These are phyloP conservation scores for Pogoniulus pusillus DNA, from an alignment of 2,797 vertebrate genomes.

Conservation along the genomic window DNA sequence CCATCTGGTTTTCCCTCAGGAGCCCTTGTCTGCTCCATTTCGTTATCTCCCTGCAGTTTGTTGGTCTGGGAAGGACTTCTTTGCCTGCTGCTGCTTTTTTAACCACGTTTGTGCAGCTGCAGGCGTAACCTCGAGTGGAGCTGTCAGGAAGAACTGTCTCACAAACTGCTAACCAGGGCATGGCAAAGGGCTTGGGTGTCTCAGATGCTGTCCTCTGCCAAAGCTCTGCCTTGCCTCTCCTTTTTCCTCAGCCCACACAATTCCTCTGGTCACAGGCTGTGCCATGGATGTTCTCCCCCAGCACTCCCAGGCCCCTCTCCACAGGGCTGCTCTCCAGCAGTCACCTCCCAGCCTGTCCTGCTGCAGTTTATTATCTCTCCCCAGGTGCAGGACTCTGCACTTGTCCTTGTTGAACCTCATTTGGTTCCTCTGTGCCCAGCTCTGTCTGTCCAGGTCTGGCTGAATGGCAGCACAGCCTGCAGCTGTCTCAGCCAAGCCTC, in stretches of 20 bases:
- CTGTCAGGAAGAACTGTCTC: not conserved
- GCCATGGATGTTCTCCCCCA: too few species aligned
- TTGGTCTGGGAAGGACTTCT: not conserved
- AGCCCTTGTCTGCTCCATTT: not conserved
- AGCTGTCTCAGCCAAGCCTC: too few species aligned
- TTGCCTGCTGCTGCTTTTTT: not conserved
- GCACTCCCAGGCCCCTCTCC: too few species aligned
- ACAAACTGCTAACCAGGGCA: not conserved
- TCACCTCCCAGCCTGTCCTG: too few species aligned
- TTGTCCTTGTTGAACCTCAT: too few species aligned
- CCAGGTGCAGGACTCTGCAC: too few species aligned
- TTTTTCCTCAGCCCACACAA: not conserved
- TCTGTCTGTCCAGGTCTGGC: too few species aligned
- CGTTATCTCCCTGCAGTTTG: not conserved
- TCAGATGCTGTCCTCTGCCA: not conserved
- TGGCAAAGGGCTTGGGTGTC: rapidly evolving
- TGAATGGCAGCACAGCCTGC: too few species aligned
- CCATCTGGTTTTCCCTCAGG: not conserved
- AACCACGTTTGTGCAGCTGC: not conserved
- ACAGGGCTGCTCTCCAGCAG: too few species aligned
- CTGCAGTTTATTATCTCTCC: too few species aligned
- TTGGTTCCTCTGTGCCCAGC: too few species aligned
- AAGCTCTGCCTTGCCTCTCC: not conserved
- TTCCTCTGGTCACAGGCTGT: not conserved
- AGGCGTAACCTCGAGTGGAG: not conserved